Base-by-base conservation (phyloP, 2,888 invertebrate species). In the Orchestes rusci region DNA sequence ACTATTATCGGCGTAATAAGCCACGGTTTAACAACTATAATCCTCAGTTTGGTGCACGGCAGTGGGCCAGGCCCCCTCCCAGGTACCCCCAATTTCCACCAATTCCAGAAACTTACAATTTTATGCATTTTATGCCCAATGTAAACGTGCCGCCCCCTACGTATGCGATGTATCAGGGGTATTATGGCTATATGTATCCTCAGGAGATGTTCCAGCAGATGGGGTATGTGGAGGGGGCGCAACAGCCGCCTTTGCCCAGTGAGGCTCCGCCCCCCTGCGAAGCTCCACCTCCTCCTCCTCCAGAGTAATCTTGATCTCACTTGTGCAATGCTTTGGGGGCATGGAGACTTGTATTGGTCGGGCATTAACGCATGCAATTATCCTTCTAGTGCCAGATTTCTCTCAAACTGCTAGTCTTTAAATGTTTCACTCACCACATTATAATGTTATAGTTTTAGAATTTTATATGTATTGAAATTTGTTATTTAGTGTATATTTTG, bases 251-350 rank as follows among this genome's bases (percentile, higher is more conserved):
- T 0, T 66, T 75, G 52, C 78, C 77, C 3, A 66, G 68, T 41
- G 75, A 73, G 54, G 78, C 79, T 7, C 79, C 79, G 20, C 80
- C 80, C 1, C 1, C 16, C 5, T 27, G 10, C 32, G 71, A 72
- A 31, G 70, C 72, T 39, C 77, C 79, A 4, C 80, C 80, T 16
- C 79, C 79, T 10, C 81, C 80, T 29, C 77, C 72, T n/a, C 70
- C 70, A 17, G 64, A 64, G 45, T 57, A 49, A 48, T 12, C n/a
- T 27, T 8, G 7, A n/a, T n/a, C n/a, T n/a, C n/a, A n/a, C n/a
- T n/a, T n/a, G n/a, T n/a, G n/a, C n/a, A n/a, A n/a, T n/a, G n/a
- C n/a, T n/a, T n/a, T n/a, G n/a, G n/a, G n/a, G n/a, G n/a, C n/a
- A n/a, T n/a, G n/a, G n/a, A n/a, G n/a, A n/a, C n/a, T n/a, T n/a